Evolutionary conservation across 2,888 invertebrate species (phyloP), one percentile per base, ranked within the genome.

Genomic region (Fabriciana adippe): DNA sequence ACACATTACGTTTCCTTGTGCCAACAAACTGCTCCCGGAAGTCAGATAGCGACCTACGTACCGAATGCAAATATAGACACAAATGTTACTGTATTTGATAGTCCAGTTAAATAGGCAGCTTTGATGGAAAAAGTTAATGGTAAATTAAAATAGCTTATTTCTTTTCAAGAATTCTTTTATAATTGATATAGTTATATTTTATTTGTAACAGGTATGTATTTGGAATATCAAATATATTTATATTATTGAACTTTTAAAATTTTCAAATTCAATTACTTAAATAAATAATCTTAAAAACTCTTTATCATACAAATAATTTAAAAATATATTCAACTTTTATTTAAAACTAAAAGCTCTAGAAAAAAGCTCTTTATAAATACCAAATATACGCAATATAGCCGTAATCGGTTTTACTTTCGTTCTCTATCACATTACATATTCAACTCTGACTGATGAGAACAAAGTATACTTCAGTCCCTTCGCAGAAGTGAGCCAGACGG

Each of bases 401-500:
- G 13, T 60, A 26, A 66, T 63, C 65, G 53, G 59, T 71, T 72
- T 72, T 64, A 71, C 71, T 73, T 72, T 72, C 67, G 62, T 70
- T 61, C 57, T n/a, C 41, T 48, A 14, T 41, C 48, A 45, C 53
- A 63, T 45, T 50, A 64, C 57, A 71, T 61, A 71, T 66, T 70
- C 64, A 56, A 68, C 71, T 60, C 64, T 70, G 60, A 61, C 54
- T 62, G 55, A 47, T 64, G 55, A 68, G 53, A 64, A 70, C 70
- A 71, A 68, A 72, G 73, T 71, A 53, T 67, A 73, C 66, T 72
- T 74, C 67, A 72, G 64, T 69, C 72, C 74, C 78, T 82, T 83
- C 79, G 82, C 80, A 82, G 79, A 82, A 82, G 76, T 78, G 75
- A 80, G 77, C 81, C 84, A 83, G 83, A 82, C 86, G 79, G 73